Evolutionary conservation across 2,888 invertebrate genomes (phyloP).

Genomic region (Chouioia cunea): DNA sequence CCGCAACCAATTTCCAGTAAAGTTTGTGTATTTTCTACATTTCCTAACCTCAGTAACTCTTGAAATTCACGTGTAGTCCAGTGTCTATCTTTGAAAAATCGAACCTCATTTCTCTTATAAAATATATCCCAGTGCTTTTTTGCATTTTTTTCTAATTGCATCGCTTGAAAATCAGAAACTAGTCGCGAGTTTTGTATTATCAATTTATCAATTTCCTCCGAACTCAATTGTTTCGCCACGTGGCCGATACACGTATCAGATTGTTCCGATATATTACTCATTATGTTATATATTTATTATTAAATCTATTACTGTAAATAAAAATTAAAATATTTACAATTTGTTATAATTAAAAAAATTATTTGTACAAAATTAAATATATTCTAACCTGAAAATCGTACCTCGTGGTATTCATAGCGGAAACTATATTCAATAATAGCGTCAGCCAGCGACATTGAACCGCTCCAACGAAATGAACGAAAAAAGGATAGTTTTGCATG

Average conservation of each 20-base stretch:
- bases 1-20: slow-evolving; percentile 94
- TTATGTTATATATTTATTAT: slow-evolving; percentile 2
- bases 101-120: slow-evolving; percentile 93
- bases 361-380: too few relatives aligned
- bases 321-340: too few relatives aligned
- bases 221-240: slow-evolving; percentile 71
- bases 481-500: too few relatives aligned
- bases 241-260: slow-evolving; percentile 52
- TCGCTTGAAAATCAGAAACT: slow-evolving; percentile 81
- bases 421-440: too few relatives aligned
- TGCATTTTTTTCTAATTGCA: slow-evolving; percentile 84
- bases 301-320: too few relatives aligned
- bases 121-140: slow-evolving; percentile 96
- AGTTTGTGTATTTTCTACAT: slow-evolving; percentile 65
- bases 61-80: slow-evolving; percentile 97
- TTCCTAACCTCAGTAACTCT: slow-evolving; percentile 77
- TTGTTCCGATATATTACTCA: slow-evolving; percentile 48
- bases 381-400: too few relatives aligned
- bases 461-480: too few relatives aligned
- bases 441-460: too few relatives aligned
- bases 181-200: slow-evolving; percentile 78
- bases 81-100: slow-evolving; percentile 95
- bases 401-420: too few relatives aligned
- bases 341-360: too few relatives aligned
- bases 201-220: slow-evolving; percentile 75